phyloP scores from a whole-genome alignment of 2,113 vertebrate species.

The Alaudala cheleensis region DNA sequence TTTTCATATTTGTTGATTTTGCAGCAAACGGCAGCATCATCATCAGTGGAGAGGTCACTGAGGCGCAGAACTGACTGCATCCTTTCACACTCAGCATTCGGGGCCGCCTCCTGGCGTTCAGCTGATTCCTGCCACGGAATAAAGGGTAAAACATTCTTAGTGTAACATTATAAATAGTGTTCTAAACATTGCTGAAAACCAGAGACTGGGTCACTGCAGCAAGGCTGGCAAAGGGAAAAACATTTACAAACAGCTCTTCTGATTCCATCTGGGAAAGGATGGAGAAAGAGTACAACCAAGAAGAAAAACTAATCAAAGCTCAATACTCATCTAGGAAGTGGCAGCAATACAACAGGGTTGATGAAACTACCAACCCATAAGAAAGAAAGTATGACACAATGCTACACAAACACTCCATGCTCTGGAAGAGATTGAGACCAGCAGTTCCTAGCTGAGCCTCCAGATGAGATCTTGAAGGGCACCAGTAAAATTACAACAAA shows the following conservation, averaged over 20 bases:
- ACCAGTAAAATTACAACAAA: not conserved
- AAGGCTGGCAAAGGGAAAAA: not conserved
- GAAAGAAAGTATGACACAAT: not conserved
- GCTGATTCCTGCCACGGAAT: conserved; percentile 74
- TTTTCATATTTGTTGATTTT: conserved; percentile 86
- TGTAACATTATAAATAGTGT: not conserved
- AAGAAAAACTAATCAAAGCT: not conserved
- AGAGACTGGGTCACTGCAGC: not conserved
- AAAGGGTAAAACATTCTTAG: not conserved
- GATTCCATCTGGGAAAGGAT: not conserved
- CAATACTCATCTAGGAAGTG: not conserved
- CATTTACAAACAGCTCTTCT: not conserved
- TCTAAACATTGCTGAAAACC: not conserved
- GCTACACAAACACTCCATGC: not conserved
- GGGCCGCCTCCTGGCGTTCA: conserved; percentile 78
- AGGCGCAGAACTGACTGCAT: conserved; percentile 78
- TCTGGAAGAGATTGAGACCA: not conserved
- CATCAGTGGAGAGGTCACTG: conserved; percentile 87
- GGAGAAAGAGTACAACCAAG: not conserved
- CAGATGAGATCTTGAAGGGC: not conserved
- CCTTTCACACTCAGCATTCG: conserved; percentile 71
- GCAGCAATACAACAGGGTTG: not conserved
- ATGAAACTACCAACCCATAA: not conserved
- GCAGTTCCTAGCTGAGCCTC: not conserved
- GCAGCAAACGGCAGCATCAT: conserved; percentile 78